Conservation (phyloP, 2,797 vertebrate genomes). For the Neosilurus mollespiculum region DNA sequence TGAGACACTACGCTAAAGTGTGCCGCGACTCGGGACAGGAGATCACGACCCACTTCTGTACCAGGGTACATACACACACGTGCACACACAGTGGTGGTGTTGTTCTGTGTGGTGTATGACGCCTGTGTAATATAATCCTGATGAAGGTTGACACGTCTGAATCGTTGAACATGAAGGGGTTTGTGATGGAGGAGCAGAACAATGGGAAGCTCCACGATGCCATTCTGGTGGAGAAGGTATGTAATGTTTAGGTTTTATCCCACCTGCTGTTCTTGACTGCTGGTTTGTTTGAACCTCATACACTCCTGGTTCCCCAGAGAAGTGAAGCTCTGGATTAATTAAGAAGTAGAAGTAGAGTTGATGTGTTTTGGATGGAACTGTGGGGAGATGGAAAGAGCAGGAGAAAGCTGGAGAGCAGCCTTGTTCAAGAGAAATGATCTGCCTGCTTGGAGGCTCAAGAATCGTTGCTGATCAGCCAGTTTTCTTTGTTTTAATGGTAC, state of each 20-base stretch:
- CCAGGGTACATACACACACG: conserved; percentile 34
- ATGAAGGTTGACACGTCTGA: conserved; percentile 65
- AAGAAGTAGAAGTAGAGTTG: neutral
- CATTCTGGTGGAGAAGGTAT: conserved; percentile 75
- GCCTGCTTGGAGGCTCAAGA: neutral
- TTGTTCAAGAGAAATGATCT: neutral
- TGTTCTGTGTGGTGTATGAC: neutral
- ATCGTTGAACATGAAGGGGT: conserved; percentile 73
- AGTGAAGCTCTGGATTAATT: neutral
- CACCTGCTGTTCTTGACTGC: neutral
- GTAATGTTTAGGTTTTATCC: neutral
- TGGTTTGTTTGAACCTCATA: neutral
- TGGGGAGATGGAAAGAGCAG: neutral
- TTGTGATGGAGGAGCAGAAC: conserved; percentile 67
- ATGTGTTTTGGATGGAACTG: neutral
- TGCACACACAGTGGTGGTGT: neutral
- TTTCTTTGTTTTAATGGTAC: neutral
- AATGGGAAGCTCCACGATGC: conserved; percentile 61
- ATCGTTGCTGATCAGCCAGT: neutral
- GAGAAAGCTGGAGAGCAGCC: neutral
- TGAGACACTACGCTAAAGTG: conserved; percentile 80
- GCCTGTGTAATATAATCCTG: neutral
- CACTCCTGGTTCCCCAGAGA: too few relatives aligned
- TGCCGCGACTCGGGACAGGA: conserved; percentile 72
- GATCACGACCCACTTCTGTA: conserved; percentile 76